Evolutionary conservation across 2,797 vertebrate genomes (phyloP), one percentile per base, ranked within the genome.

Genomic region (Sebastes diploproa): DNA sequence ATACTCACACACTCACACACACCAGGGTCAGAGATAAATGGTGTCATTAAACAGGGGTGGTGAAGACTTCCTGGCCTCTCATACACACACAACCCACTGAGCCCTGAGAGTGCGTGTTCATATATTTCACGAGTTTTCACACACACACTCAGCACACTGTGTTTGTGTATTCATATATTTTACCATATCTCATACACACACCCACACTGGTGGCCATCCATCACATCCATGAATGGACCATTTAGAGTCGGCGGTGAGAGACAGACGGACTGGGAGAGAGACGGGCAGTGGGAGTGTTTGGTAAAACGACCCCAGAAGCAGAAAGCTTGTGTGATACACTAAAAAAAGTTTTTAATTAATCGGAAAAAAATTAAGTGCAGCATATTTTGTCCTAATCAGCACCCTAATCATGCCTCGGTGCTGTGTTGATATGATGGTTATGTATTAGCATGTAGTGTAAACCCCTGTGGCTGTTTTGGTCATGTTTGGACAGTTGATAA

Each of bases 21-120:
- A 55, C 66, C 38, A 22, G 63, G 73, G 62, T 86, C 77, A 73
- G 72, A 89, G 84, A 91, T 93, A 85, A 92, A 91, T 86, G 70
- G 81, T 75, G 82, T 89, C 87, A 89, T 90, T 88, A 88, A 91
- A 89, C 77, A 65, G 74, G 62, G 42, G 66, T 75, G 75, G 11
- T 82, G 82, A 86, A 72, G 80, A 84, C 86, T 81, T 87, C 77
- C 88, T 78, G 72, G 25, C 54, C 80, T 73, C 77, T 78, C 70
- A 68, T 14, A 38, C 30, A 81, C 71, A 70, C 78, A 81, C 58
- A 80, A 30, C 64, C 72, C 64, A 55, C 78, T 74, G 62, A 83
- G 79, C 46, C 22, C 59, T 14, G 23, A 69, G 74, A 65, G 59
- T 36, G 61, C 4, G 78, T 46, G 70, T 80, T 69, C 63, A 80